phyloP scores from a whole-genome alignment of 1,140 invertebrate species.

The Limonius californicus region DNA sequence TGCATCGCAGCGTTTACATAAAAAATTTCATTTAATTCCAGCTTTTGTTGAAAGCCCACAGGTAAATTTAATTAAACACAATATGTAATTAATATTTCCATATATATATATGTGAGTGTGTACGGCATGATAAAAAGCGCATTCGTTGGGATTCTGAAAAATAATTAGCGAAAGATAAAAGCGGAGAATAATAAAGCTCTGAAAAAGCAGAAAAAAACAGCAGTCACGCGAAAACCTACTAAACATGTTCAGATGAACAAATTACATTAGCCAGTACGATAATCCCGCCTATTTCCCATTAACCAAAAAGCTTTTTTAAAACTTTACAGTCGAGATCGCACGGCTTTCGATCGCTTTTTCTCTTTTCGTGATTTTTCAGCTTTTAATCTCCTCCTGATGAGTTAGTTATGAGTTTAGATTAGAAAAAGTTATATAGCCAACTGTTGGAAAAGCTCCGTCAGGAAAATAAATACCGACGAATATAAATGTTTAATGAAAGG shows the following conservation, averaged over 20 bases:
- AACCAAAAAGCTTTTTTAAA: conserved; percentile 44
- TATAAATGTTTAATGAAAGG: too few relatives aligned
- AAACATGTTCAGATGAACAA: conserved; percentile 45
- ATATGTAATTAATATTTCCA: conserved; percentile 9
- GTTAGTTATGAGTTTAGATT: not conserved
- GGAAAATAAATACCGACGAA: too few relatives aligned
- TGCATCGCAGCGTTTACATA: not conserved
- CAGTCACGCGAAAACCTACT: conserved; percentile 44
- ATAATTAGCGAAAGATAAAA: conserved; percentile 44
- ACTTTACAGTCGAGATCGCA: conserved; percentile 34
- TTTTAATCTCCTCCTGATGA: conserved; percentile 8
- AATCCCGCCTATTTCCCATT: conserved; percentile 44
- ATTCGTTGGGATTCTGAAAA: conserved; percentile 38
- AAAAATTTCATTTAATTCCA: not conserved
- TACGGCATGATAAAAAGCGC: not conserved
- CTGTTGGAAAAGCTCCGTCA: too few relatives aligned
- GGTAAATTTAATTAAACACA: conserved; percentile 14
- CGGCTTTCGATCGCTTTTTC: conserved; percentile 27
- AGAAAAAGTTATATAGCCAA: not conserved
- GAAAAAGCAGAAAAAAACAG: conserved; percentile 33
- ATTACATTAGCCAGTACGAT: conserved; percentile 44
- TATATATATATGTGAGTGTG: not conserved
- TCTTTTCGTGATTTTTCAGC: conserved; percentile 18
- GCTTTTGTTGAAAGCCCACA: conserved; percentile 6
- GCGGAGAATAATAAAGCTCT: conserved; percentile 41